Evolutionary conservation across 2,113 vertebrate species (phyloP).

Genomic region (Phaethornis superciliosus): DNA sequence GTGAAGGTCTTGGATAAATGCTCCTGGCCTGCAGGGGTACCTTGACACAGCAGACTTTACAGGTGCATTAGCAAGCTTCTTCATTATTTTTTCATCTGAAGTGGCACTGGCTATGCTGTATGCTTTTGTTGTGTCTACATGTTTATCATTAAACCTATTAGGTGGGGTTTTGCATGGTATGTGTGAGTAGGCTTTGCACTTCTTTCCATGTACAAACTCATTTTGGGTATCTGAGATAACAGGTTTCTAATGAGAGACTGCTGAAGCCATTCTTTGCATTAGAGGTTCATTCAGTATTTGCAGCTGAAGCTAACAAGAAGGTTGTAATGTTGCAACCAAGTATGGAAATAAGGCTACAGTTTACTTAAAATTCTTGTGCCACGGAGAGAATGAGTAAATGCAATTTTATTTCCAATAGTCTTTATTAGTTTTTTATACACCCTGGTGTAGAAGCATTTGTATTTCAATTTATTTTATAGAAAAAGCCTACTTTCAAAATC

Average conservation of each 20-base stretch:
- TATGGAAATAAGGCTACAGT: not conserved
- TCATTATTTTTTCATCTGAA: fast-evolving
- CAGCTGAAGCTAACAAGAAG: not conserved
- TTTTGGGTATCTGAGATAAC: not conserved
- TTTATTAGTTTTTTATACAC: constrained; percentile 12
- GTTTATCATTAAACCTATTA: not conserved
- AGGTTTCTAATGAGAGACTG: not conserved
- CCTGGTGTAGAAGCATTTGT: constrained; percentile 3
- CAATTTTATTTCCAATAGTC: constrained; percentile 6
- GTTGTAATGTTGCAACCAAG: not conserved
- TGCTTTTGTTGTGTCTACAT: not conserved
- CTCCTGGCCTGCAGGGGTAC: not conserved
- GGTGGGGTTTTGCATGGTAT: not conserved
- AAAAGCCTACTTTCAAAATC: constrained; percentile 30
- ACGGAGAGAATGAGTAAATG: not conserved
- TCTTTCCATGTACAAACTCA: not conserved
- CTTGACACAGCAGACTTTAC: not conserved
- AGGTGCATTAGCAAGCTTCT: fast-evolving
- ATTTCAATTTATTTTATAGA: constrained; percentile 44
- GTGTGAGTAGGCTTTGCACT: not conserved
- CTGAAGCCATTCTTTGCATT: not conserved
- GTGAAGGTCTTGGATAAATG: not conserved
- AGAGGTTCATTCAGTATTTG: not conserved
- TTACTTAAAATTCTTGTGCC: not conserved
- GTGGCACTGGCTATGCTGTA: not conserved